A percentile compares a stretch with the other conserved stretches of the same genome.
phyloP scores from a whole-genome alignment of 2,797 vertebrate species.

The Ptychobarbus kaznakovi region DNA sequence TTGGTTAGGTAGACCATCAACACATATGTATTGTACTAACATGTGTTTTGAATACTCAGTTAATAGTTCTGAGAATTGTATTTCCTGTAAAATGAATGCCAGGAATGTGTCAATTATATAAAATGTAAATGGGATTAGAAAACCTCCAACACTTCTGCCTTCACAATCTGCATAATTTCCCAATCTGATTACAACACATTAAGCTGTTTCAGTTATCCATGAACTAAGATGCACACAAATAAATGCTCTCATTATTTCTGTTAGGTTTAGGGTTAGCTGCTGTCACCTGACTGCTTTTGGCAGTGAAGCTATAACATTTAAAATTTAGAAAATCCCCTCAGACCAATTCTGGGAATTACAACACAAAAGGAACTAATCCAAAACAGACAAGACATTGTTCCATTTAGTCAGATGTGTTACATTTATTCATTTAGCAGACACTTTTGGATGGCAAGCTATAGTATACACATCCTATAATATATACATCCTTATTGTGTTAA shows the following conservation, averaged over 20 bases:
- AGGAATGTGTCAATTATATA: background rate
- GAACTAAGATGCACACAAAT: background rate
- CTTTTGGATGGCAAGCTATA: no score
- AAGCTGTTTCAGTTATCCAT: background rate
- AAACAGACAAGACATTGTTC: background rate
- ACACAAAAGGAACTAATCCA: background rate
- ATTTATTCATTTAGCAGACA: no score
- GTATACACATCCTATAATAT: no score
- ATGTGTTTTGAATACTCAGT: background rate
- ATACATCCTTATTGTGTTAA: background rate
- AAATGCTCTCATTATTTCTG: background rate
- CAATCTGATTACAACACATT: conserved; percentile 5
- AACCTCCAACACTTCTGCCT: background rate
- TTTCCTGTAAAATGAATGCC: background rate
- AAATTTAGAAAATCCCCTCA: background rate
- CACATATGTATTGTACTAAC: background rate
- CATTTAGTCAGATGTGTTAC: background rate
- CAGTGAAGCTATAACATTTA: background rate
- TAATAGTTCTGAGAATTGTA: background rate
- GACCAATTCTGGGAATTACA: conserved; percentile 9
- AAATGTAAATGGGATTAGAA: background rate
- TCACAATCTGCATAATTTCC: conserved; percentile 17
- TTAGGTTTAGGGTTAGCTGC: background rate
- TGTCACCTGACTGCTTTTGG: background rate
- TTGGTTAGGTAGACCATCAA: background rate